Base-by-base conservation (phyloP, 2,888 invertebrate species). In the Adelognathus sp. region DNA sequence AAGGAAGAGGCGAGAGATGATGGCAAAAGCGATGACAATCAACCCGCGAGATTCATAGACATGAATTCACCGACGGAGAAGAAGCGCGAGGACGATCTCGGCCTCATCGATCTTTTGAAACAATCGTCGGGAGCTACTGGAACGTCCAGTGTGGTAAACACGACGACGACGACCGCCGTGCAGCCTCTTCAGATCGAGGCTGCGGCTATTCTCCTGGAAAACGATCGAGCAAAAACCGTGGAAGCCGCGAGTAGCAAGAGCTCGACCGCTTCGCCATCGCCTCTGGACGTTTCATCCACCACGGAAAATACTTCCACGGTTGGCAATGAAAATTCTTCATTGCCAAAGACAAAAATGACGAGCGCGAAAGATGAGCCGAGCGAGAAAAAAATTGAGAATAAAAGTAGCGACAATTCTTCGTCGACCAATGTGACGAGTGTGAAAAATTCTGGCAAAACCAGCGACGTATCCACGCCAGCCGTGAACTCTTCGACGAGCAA, bases 151-250 rank as follows among this genome's bases (percentile, higher is more conserved):
- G 88, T 91, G 7, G 91, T 91, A 6, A 90, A 86, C 56, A 89
- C 90, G 2, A 90, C 91, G 7, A 87, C 91, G 0, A 86, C 89
- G 3, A 91, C 91, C 0, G 91, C 90, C 0, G 90, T 89, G 0
- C 88, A 90, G 27, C 91, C 91, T 0, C 80, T 91, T 3, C 85
- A 89, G 54, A 89, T 91, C 50, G 90, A 91, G 63, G 86, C 89
- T 2, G 82, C 84, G 1, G 76, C 84, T 3, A 79, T 87, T 29
- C 71, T 86, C 2, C 72, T 82, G 41, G 89, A 87, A 5, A 83
- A 80, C 18, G 86, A 86, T 3, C 56, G 73, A 11, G 33, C 66
- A 11, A 46, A 54, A 7, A 46, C 4, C 16, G 27, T 14, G 7
- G 64, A 70, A 7, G 33, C 14, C 7, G 58, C 14, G 21, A 54